These are phyloP conservation scores for Nannobrachium achirus DNA, from an alignment of 2,113 vertebrate genomes.

Conservation along the genomic window DNA sequence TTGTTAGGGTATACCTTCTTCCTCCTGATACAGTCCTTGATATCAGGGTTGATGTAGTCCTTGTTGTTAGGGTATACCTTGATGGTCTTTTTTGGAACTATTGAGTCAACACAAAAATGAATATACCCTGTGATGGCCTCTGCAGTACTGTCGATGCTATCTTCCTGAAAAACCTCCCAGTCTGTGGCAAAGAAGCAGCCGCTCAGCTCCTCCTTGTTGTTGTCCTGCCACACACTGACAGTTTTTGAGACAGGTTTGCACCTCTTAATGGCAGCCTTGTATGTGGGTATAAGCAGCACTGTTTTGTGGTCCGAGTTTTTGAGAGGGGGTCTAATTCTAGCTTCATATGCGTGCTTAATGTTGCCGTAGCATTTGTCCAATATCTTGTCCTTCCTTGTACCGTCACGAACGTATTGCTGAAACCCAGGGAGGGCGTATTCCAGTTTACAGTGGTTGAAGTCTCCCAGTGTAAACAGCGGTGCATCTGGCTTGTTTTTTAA, in stretches of 20 bases:
- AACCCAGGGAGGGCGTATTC: too few species aligned
- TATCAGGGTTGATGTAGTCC: too few species aligned
- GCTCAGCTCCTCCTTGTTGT: neutral
- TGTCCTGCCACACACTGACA: neutral
- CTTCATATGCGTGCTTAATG: too few species aligned
- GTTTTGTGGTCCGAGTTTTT: neutral
- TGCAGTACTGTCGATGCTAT: neutral
- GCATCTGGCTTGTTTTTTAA: too few species aligned
- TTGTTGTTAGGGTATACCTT: neutral
- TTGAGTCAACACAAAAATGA: too few species aligned
- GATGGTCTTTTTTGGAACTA: neutral
- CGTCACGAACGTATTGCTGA: too few species aligned
- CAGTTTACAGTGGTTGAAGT: neutral
- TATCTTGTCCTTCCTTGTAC: too few species aligned
- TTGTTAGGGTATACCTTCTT: too few species aligned
- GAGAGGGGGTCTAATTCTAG: neutral
- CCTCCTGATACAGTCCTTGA: too few species aligned
- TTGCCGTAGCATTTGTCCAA: too few species aligned
- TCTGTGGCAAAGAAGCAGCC: neutral
- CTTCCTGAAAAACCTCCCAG: neutral
- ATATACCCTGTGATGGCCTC: neutral
- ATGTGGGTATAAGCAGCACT: neutral
- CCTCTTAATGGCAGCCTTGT: neutral
- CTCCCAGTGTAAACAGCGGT: too few species aligned
- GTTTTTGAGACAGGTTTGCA: neutral